phyloP scores from a whole-genome alignment of 2,113 vertebrate genomes.

The Hassar affinis region DNA sequence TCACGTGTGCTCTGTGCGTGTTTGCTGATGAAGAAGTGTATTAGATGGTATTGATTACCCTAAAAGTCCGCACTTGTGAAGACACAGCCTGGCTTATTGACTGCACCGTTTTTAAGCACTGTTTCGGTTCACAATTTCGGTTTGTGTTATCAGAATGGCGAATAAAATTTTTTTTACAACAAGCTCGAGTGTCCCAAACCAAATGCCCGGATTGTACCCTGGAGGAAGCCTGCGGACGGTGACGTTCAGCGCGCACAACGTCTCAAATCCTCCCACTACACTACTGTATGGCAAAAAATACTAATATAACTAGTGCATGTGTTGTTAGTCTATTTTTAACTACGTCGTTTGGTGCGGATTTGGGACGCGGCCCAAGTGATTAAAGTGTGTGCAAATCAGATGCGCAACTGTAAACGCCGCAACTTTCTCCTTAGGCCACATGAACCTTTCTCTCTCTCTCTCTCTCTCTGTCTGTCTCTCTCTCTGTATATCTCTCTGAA shows the following conservation, averaged over 20 bases:
- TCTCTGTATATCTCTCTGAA: no score
- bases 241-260: no score
- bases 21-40: not conserved
- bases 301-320: not conserved
- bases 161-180: not conserved
- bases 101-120: not conserved
- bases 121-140: not conserved
- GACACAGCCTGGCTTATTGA: not conserved
- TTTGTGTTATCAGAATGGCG: not conserved
- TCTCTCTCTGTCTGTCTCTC: not conserved
- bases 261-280: not conserved
- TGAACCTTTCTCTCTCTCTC: not conserved
- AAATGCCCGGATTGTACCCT: not conserved
- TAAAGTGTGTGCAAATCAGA: not conserved
- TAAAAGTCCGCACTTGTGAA: not conserved
- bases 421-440: not conserved
- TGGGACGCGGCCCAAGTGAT: constrained; percentile 1
- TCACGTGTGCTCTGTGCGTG: not conserved
- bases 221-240: not conserved
- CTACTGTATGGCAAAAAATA: no score
- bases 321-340: not conserved
- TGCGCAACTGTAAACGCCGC: not conserved
- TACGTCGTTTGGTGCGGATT: constrained; percentile 2
- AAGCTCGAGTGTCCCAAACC: not conserved
- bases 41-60: not conserved